Base-by-base conservation (phyloP, 2,888 invertebrate species). In the Camponotus fellah region DNA sequence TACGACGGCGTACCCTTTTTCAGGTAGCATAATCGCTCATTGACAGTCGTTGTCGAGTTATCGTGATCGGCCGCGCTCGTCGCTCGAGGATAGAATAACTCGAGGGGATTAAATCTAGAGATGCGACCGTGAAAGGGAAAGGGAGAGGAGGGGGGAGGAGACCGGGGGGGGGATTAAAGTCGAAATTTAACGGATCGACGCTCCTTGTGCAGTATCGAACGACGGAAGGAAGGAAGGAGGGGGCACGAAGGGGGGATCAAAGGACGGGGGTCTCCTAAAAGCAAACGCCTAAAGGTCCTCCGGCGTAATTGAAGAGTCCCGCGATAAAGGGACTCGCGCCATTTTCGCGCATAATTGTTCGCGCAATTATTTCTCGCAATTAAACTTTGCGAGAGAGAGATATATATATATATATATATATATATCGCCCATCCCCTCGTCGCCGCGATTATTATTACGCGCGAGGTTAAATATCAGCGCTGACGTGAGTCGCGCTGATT, bases 41-140 rank as follows among this genome's bases (percentile, higher is more conserved):
- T 71, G 71, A 71, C 71, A 79, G 37, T 71, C 71, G 79, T 80
- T 71, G 71, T 80, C 71, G 71, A 80, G 71, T 80, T 80, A 80
- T 80, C 71, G 37, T 60, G 60, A 60, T 17, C 46, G 37, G 43
- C 46, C 46, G 4, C 46, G 4, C 26, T 37, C 37, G 40, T 71
- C 4, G 17, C 37, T n/a, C 14, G 46, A 2, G 46, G 34, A 56
- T n/a, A n/a, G 40, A 5, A 26, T 9, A 14, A 34, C 12, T 43
- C 71, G 43, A 3, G 32, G 37, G 43, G 12, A 17, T 21, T 43
- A 46, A 79, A 71, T 69, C 40, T 34, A n/a, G 8, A 12, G 12
- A 8, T 14, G 14, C 9, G 62, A 43, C 32, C 46, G 1, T 34
- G 37, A 17, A 12, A 56, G 62, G 62, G 21, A 32, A 43, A 46